Evolutionary conservation across 2,888 invertebrate species (phyloP).

Genomic region (Scotopteryx bipunctaria): DNA sequence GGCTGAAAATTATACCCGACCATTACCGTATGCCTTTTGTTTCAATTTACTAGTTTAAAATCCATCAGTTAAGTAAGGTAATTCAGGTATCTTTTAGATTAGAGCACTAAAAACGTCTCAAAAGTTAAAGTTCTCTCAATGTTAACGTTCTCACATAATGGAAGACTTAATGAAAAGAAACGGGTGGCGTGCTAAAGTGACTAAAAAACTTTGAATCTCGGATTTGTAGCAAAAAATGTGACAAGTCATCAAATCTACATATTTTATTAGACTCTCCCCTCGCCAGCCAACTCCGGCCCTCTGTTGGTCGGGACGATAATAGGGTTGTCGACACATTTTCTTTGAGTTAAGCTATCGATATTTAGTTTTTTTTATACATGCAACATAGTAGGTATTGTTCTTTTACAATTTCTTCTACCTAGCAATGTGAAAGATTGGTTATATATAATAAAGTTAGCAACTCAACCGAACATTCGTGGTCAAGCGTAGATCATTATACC

Average conservation of each 20-base stretch:
- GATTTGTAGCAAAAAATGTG: constrained; percentile 82
- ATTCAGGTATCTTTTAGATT: too few relatives aligned
- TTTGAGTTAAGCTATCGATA: constrained; percentile 52
- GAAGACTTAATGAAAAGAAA: constrained; percentile 59
- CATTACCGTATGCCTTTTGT: neutral
- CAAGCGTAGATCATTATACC: too few relatives aligned
- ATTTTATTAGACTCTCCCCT: constrained; percentile 80
- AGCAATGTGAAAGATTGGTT: too few relatives aligned
- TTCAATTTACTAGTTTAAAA: too few relatives aligned
- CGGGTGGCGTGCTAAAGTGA: constrained; percentile 53
- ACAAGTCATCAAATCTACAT: constrained; percentile 84
- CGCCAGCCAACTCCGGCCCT: constrained; percentile 73
- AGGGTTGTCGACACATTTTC: constrained; percentile 52
- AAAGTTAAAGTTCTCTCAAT: neutral
- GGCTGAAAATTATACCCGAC: too few relatives aligned
- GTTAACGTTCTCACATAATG: constrained; percentile 45
- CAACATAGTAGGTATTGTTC: too few relatives aligned
- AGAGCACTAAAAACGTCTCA: neutral
- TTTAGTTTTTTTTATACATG: too few relatives aligned
- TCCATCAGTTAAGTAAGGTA: too few relatives aligned
- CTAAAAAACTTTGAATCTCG: constrained; percentile 78
- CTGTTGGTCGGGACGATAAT: constrained; percentile 65
- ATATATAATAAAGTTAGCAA: too few relatives aligned
- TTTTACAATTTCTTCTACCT: too few relatives aligned
- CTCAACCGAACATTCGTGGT: too few relatives aligned